Evolutionary conservation across 2,888 invertebrate species (phyloP).

Genomic region (Eueremaeus valkanovi): DNA sequence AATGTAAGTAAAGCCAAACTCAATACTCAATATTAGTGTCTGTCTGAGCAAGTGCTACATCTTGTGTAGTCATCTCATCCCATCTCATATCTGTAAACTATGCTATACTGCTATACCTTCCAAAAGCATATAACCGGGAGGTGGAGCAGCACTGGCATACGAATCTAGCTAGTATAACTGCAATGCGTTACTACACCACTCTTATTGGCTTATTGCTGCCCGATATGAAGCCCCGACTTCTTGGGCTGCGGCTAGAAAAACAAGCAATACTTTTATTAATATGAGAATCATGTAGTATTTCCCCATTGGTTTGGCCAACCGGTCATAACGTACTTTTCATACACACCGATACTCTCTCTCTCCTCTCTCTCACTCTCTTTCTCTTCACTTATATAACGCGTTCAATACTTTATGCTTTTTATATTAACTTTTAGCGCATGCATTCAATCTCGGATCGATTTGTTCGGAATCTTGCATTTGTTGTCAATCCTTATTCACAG

Average conservation of each 20-base stretch:
- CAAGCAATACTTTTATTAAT: conserved; percentile 24
- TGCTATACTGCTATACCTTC: conserved; percentile 23
- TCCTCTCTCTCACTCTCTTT: too few relatives aligned
- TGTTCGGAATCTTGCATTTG: neutral
- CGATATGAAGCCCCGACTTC: conserved; percentile 37
- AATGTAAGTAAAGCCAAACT: conserved; percentile 31
- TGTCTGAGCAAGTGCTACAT: conserved; percentile 37
- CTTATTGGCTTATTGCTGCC: conserved; percentile 28
- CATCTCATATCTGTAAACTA: conserved; percentile 32
- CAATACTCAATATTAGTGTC: conserved; percentile 29
- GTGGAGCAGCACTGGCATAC: conserved; percentile 31
- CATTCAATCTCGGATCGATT: conserved; percentile 6
- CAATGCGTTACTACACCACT: conserved; percentile 26
- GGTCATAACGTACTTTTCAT: conserved; percentile 29
- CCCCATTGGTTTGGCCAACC: conserved; percentile 36
- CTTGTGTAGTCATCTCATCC: conserved; percentile 23
- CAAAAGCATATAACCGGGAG: conserved; percentile 32
- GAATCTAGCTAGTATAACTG: too few relatives aligned
- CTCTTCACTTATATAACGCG: too few relatives aligned
- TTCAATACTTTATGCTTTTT: neutral
- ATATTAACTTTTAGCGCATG: conserved; percentile 31
- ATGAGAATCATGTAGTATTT: conserved; percentile 36
- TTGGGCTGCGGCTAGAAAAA: conserved; percentile 37
- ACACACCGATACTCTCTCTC: too few relatives aligned
- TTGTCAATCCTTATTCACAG: too few relatives aligned